These are phyloP conservation scores for Hydraecia micacea DNA, from an alignment of 2,888 invertebrate genomes.

Conservation along the genomic window DNA sequence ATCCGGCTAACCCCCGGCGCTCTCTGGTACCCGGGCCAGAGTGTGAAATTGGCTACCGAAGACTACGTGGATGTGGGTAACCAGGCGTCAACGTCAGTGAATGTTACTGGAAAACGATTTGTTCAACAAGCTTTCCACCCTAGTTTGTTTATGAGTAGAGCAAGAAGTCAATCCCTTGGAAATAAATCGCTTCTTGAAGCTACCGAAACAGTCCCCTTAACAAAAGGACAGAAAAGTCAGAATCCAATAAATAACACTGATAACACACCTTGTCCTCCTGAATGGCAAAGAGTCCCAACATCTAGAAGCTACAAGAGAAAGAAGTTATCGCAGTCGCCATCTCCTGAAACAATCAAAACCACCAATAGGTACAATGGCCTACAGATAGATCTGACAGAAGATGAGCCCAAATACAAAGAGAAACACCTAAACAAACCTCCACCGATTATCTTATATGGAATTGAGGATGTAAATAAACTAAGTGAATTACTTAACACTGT, in stretches of 20 bases:
- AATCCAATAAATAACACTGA: background rate
- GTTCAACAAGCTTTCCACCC: constrained; percentile 2
- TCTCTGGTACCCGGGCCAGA: too few relatives aligned
- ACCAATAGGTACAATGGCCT: background rate
- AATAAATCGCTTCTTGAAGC: background rate
- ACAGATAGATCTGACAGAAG: constrained; percentile 12
- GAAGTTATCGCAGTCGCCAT: constrained; percentile 2
- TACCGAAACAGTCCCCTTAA: background rate
- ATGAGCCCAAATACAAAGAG: background rate
- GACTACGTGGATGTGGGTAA: background rate
- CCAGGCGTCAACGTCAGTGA: background rate
- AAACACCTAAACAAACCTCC: constrained; percentile 1
- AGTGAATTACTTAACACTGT: constrained; percentile 10
- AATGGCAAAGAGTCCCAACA: constrained; percentile 16
- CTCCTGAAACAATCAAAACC: constrained; percentile 6
- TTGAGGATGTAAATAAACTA: constrained; percentile 15
- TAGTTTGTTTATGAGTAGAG: background rate
- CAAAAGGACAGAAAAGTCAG: background rate
- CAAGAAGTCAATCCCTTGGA: background rate
- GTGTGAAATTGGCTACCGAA: background rate
- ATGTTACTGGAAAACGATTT: constrained; percentile 3
- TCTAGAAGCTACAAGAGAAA: constrained; percentile 5
- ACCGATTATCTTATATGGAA: constrained; percentile 9
- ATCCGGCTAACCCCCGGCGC: too few relatives aligned
- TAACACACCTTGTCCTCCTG: background rate